Conservation (phyloP, 2,797 vertebrate genomes). For the Margarornis squamiger region DNA sequence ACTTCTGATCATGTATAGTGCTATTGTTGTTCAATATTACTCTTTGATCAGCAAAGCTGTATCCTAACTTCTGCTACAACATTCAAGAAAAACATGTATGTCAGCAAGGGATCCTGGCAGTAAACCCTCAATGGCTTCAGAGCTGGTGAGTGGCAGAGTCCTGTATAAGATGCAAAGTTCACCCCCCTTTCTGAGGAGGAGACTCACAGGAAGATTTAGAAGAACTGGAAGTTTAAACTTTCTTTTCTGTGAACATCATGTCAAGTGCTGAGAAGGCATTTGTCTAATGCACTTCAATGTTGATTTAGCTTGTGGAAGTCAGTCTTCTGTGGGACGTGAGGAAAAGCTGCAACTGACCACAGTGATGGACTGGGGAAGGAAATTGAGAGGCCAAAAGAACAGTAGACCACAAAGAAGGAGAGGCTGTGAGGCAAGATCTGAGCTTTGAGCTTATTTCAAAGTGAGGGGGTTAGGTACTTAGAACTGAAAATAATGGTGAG, state of each 20-base stretch:
- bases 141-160: not conserved
- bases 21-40: constrained; percentile 31
- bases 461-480: not conserved
- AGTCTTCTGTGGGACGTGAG: not conserved
- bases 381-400: not conserved
- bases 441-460: not conserved
- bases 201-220: not conserved
- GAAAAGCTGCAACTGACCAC: not conserved
- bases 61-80: not conserved
- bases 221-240: not conserved
- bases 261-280: not conserved
- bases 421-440: not conserved
- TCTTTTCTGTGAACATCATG: not conserved
- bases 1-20: constrained; percentile 33
- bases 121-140: not conserved
- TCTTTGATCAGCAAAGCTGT: not conserved
- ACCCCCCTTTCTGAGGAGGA: not conserved
- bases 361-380: not conserved
- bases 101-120: not conserved
- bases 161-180: not conserved
- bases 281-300: not conserved
- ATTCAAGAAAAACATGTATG: not conserved
- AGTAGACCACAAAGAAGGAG: not conserved
- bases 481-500: not conserved
- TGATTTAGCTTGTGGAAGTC: not conserved